Percentiles rank a stretch among this genome's conserved stretches.
These are phyloP conservation scores for Scytalopus superciliaris DNA, from an alignment of 2,113 vertebrate genomes.

Conservation along the genomic window DNA sequence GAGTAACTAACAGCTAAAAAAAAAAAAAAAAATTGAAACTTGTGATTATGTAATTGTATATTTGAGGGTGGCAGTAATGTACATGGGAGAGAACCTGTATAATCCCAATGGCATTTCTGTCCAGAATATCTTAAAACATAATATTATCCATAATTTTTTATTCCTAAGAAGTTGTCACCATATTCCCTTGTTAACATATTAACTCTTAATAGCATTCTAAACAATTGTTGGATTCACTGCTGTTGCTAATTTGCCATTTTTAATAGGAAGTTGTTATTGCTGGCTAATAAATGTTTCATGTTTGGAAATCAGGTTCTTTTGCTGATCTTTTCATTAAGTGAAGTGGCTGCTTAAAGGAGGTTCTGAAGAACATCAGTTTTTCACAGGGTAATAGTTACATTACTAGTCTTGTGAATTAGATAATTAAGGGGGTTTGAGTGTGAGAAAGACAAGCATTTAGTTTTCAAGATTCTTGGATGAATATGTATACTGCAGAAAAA, in stretches of 20 bases:
- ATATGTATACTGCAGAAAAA: background rate
- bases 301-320: slow-evolving; percentile 8
- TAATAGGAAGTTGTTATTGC: background rate
- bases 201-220: background rate
- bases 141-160: background rate
- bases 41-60: background rate
- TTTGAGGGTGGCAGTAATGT: background rate
- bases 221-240: background rate
- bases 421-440: background rate
- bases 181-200: background rate
- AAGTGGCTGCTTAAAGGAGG: background rate
- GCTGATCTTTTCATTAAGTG: slow-evolving; percentile 15
- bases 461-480: background rate
- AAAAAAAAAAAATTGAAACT: background rate
- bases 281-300: slow-evolving; percentile 25
- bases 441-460: background rate
- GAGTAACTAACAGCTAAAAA: background rate
- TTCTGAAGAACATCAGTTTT: background rate
- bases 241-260: slow-evolving; percentile 7
- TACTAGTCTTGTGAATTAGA: background rate
- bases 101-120: background rate
- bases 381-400: background rate
- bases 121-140: background rate
- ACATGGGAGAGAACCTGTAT: background rate
- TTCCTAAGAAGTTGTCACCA: background rate